Base-by-base conservation (phyloP, 2,113 vertebrate species). In the Gopherus evgoodei region DNA sequence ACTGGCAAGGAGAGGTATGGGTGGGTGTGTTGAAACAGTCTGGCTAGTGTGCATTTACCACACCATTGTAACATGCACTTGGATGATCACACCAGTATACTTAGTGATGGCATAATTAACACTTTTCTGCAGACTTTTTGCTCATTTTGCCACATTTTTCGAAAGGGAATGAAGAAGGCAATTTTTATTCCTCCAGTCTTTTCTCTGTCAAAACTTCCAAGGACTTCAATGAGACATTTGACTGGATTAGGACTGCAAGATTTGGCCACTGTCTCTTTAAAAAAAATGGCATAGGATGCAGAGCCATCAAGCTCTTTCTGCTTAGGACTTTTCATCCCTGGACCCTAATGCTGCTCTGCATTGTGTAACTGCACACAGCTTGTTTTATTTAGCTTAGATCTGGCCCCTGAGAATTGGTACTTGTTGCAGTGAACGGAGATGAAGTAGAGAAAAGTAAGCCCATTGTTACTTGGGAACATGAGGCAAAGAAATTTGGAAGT, bases 391-490 rank as follows among this genome's bases (percentile, higher is more conserved):
- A 90, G 72, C 62, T 88, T 59, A 86, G 49, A 78, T 94, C 35
- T 81, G 1, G 35, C 91, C 86, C 25, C 5, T 1, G 87, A 91
- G 94, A 97, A 54, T 25, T 12, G 91, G 69, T 88, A 31, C 72
- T 92, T 12, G 0, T 94, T 91, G 88, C 92, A 95, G 76, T 81
- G 89, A 95, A 27, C 38, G 80, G 90, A 93, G 56, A 17, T 84
- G 85, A 94, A 93, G 53, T 89, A 78, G 83, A 93, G 91, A 91
- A 97, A 95, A 94, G 0, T 31, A 96, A 95, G 84, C 14, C 91
- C 79, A 95, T 96, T 95, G 94, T 96, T 97, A 59, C 83, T 92
- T 52, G 80, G 95, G 38, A 57, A 93, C 82, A 57, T 90, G 94
- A 89, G 52, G 76, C 82, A 79, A 94, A 93, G 86, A 90, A 80